phyloP scores from a whole-genome alignment of 2,888 invertebrate genomes.

The Dione juno region DNA sequence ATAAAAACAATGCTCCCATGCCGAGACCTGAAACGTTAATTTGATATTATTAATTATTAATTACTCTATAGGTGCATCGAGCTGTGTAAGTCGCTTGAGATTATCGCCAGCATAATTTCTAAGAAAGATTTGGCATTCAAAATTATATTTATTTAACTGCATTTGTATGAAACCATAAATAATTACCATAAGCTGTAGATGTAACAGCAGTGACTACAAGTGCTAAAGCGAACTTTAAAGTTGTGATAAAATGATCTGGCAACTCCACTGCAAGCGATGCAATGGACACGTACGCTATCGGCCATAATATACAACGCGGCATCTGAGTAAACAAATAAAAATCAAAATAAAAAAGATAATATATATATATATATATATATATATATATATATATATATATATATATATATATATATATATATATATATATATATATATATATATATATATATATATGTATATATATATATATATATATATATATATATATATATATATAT shows the following conservation, averaged over 20 bases:
- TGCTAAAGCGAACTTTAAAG: slow-evolving; percentile 56
- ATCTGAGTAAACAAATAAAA: slow-evolving; percentile 54
- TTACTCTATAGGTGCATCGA: too few species aligned
- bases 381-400: not conserved
- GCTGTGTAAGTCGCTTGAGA: too few species aligned
- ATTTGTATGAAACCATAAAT: not conserved
- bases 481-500: not conserved
- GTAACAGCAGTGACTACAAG: slow-evolving; percentile 60
- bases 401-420: not conserved
- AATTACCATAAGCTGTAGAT: slow-evolving; percentile 69
- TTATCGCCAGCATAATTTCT: too few species aligned
- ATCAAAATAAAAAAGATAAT: not conserved
- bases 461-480: too few species aligned
- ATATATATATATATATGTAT: too few species aligned
- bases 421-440: not conserved
- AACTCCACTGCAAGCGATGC: slow-evolving; percentile 64
- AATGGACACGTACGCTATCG: slow-evolving; percentile 59
- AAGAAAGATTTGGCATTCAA: too few species aligned
- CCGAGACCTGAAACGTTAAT: slow-evolving; percentile 65
- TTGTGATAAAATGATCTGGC: slow-evolving; percentile 65
- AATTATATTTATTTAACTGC: too few species aligned
- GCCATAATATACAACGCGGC: slow-evolving; percentile 72
- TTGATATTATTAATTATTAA: too few species aligned
- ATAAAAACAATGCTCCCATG: slow-evolving; percentile 75
- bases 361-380: too few species aligned